Base-by-base conservation (phyloP, 2,797 vertebrate species). In the Anableps anableps region DNA sequence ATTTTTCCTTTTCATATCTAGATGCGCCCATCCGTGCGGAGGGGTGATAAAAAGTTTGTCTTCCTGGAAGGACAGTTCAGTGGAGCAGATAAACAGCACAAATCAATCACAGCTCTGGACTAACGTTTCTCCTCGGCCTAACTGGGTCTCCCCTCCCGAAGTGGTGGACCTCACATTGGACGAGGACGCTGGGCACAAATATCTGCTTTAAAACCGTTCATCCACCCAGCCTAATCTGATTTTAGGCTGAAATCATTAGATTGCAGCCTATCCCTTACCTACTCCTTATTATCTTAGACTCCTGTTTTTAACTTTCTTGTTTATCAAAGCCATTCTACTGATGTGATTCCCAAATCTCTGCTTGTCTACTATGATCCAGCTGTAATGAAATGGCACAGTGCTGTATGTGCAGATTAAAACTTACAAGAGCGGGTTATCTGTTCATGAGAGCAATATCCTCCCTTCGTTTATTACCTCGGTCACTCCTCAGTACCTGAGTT, bases 141-240 rank as follows among this genome's bases (percentile, higher is more conserved):
- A 95, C 84, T 99, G 98, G 97, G 96, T 96, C 83, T 97, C 97
- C 0, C 97, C 98, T 8, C 93, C 97, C 0, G 98, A 99, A 92
- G 98, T 99, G 82, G 98, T 99, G 77, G 98, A 99, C 91, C 98
- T 99, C 83, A 99, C 98, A 17, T 93, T 99, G 95, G 98, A 99
- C 76, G 98, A 99, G 94, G 98, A 99, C 80, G 93, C 94, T 83
- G 95, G 97, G 83, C 97, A 96, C 95, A 98, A 97, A 98, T 98
- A 97, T 94, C 96, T 99, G 94, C 97, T 98, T 96, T 99, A 95
- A 68, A 96, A 76, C 80, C 89, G 94, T 83, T 26, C 51, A 81
- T 90, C 86, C 92, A 92, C 93, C 92, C 84, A 90, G 92, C 95
- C 93, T 94, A 76, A 74, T 86, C 80, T 88, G 74, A 77, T 86